Conservation (phyloP, 2,888 invertebrate genomes). For the Scaptomyza parva region DNA sequence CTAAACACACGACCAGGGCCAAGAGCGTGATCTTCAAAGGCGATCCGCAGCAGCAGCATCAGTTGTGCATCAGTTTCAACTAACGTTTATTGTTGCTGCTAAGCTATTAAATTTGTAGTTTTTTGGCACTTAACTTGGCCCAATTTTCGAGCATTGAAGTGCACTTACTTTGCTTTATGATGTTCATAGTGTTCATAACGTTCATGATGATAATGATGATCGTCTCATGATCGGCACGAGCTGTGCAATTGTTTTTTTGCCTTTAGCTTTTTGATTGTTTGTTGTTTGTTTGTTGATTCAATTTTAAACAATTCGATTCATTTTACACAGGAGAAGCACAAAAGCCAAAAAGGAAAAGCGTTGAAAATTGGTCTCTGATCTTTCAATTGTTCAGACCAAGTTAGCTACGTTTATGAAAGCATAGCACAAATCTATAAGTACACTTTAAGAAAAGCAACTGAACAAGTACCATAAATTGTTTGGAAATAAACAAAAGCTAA, state of each 20-base stretch:
- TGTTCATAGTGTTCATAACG: conserved; percentile 24
- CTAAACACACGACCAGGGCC: conserved; percentile 71
- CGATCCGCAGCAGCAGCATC: conserved; percentile 50
- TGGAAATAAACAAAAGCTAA: neutral
- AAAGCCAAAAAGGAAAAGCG: conserved; percentile 76
- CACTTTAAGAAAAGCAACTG: neutral
- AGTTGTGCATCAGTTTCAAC: conserved; percentile 37
- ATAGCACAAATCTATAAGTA: conserved; percentile 11
- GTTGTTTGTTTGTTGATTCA: conserved; percentile 56
- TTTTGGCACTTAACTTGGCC: conserved; percentile 75
- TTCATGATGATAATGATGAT: conserved; percentile 29
- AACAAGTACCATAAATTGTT: neutral
- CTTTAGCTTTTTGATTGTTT: conserved; percentile 28
- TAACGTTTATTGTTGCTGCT: conserved; percentile 28
- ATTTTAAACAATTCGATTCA: conserved; percentile 64
- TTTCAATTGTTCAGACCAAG: conserved; percentile 48
- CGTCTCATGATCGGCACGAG: conserved; percentile 61
- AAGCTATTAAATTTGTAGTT: conserved; percentile 48
- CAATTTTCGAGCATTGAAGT: conserved; percentile 76
- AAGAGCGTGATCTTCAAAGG: conserved; percentile 68
- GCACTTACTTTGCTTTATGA: conserved; percentile 64
- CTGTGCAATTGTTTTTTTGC: conserved; percentile 47
- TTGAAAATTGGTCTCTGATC: conserved; percentile 74
- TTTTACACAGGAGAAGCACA: conserved; percentile 56
- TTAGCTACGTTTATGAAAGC: conserved; percentile 53